A percentile compares a stretch with the other conserved stretches of the same genome.
Conservation (phyloP, 1,140 invertebrate genomes). For the Bombyx mandarina region DNA sequence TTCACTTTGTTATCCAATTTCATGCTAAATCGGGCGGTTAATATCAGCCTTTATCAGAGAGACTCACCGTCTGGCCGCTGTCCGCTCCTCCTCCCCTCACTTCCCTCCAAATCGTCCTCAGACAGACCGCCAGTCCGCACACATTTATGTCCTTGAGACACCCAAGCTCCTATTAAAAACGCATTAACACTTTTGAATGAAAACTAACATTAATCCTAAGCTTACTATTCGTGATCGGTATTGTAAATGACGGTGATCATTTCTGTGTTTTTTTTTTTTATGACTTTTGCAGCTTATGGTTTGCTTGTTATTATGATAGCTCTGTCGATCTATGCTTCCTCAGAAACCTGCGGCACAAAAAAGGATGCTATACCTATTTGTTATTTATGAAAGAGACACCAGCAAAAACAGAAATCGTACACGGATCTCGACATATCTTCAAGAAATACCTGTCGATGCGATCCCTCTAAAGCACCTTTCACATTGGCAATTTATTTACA, state of each 20-base stretch:
- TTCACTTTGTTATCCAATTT: slow-evolving; percentile 71
- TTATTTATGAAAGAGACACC: slow-evolving; percentile 4
- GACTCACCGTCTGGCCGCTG: slow-evolving; percentile 51
- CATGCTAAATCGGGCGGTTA: slow-evolving; percentile 69
- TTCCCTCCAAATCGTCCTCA: slow-evolving; percentile 8
- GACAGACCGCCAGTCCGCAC: slow-evolving; percentile 10
- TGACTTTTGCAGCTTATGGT: too few species aligned
- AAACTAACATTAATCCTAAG: slow-evolving; percentile 17
- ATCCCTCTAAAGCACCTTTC: slow-evolving; percentile 31
- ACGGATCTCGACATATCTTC: slow-evolving; percentile 31
- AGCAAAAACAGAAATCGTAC: slow-evolving; percentile 7
- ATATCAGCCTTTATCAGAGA: slow-evolving; percentile 66
- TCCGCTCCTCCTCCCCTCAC: slow-evolving; percentile 11
- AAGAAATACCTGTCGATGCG: slow-evolving; percentile 36
- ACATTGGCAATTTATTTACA: slow-evolving; percentile 15
- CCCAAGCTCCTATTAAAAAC: slow-evolving; percentile 7
- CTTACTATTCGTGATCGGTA: too few species aligned
- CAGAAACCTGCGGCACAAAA: not conserved
- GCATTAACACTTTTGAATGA: slow-evolving; percentile 25
- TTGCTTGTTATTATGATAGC: too few species aligned
- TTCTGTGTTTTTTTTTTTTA: too few species aligned
- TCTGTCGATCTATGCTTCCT: too few species aligned
- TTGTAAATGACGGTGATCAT: too few species aligned
- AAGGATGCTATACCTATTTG: slow-evolving; percentile 4
- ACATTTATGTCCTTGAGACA: slow-evolving; percentile 3